phyloP scores from a whole-genome alignment of 92 coral and sea anemone genomes.

The Paragorgia papillata region DNA sequence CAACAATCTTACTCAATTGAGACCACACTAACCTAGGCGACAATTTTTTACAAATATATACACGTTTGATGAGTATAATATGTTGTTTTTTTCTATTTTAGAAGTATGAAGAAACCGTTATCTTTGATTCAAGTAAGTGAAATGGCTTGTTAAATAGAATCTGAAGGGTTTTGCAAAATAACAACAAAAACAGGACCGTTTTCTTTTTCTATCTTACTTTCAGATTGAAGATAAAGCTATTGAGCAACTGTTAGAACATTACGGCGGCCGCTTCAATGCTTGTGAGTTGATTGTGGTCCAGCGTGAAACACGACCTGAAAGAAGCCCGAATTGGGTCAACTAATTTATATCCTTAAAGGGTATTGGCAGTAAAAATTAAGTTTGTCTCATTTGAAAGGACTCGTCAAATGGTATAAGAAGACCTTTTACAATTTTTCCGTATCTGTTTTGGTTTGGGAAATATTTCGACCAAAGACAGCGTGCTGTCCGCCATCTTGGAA shows the following conservation, averaged over 20 bases:
- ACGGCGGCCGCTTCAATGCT: conserved; percentile 86
- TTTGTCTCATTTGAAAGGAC: too few relatives aligned
- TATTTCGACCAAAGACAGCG: too few relatives aligned
- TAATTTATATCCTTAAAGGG: background rate
- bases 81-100: conserved; percentile 27
- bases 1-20: too few relatives aligned
- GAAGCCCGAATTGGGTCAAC: conserved; percentile 74
- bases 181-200: too few relatives aligned
- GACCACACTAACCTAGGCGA: too few relatives aligned
- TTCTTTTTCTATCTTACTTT: background rate
- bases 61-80: too few relatives aligned
- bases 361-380: too few relatives aligned
- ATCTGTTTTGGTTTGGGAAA: too few relatives aligned
- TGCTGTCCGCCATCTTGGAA: too few relatives aligned
- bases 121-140: conserved; percentile 74
- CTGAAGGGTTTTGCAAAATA: background rate
- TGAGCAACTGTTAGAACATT: conserved; percentile 74
- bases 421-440: too few relatives aligned
- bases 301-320: conserved; percentile 63
- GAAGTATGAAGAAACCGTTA: conserved; percentile 79
- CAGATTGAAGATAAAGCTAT: conserved; percentile 94
- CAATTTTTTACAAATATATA: too few relatives aligned
- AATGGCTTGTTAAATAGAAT: background rate
- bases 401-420: too few relatives aligned
- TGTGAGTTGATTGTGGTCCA: conserved; percentile 82